Conservation (phyloP, 2,888 invertebrate genomes). For the Andrena bucephala region DNA sequence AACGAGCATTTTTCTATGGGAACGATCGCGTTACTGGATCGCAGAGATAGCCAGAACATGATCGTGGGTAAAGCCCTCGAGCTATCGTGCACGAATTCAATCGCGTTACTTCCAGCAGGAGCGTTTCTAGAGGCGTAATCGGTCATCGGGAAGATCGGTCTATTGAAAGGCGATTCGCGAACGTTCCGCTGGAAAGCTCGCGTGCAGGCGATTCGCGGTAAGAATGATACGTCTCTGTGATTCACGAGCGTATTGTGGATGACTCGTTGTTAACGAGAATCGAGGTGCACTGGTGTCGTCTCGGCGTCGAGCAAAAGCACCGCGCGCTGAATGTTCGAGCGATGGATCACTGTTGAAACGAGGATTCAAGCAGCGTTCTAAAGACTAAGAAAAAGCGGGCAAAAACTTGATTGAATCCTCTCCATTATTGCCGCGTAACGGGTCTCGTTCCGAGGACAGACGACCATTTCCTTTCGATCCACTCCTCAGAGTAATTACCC, state of each 20-base stretch:
- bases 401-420: constrained; percentile 14
- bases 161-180: constrained; percentile 9
- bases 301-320: too few relatives aligned
- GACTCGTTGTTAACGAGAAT: constrained; percentile 10
- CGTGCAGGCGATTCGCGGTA: background rate
- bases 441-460: constrained; percentile 1
- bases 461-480: constrained; percentile 20
- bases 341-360: background rate
- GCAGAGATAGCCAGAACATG: constrained; percentile 3
- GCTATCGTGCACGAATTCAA: constrained; percentile 63
- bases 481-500: constrained; percentile 71
- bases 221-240: background rate
- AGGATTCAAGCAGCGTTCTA: background rate
- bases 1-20: constrained; percentile 41
- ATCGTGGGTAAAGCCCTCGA: constrained; percentile 50
- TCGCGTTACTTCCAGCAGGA: constrained; percentile 74
- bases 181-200: background rate
- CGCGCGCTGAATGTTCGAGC: background rate
- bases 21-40: constrained; percentile 39
- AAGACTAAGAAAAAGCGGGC: background rate
- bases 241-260: background rate
- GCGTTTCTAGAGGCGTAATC: constrained; percentile 35
- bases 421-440: constrained; percentile 28
- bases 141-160: constrained; percentile 22
- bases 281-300: too few relatives aligned